Base-by-base conservation (phyloP, 2,113 vertebrate species). In the Bos javanicus region DNA sequence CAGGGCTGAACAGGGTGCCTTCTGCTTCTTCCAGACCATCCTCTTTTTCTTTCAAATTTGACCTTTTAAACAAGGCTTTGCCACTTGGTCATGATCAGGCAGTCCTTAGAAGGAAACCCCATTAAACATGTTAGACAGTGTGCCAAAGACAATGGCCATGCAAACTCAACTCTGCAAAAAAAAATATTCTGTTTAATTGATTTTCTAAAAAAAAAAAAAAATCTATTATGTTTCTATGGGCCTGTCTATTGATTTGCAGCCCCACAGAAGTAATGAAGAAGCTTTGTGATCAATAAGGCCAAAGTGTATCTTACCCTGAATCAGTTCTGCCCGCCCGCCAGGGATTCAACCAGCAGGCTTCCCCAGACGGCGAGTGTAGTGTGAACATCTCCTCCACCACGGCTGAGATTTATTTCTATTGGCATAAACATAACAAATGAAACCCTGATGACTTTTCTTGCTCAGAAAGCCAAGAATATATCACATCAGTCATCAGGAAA, bases 391-490 rank as follows among this genome's bases (percentile, higher is more conserved):
- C 87, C 95, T 89, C 97, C n/a, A 43, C 26, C 96, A 50, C 64
- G 78, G 96, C 21, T 0, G 59, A 97, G 98, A 98, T 98, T 98
- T 98, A 99, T 98, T 98, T 98, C 98, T 98, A 96, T 98, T 98
- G 97, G 98, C 98, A 98, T 98, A 97, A 98, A 98, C 98, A 97
- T 98, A 99, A 98, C 98, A 97, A 98, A 99, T 98, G 98, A 98
- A 98, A 98, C 98, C 98, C 98, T 10, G 64, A 95, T 19, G 92
- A 98, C 98, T 98, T 97, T 92, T 97, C 98, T 98, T 97, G 97
- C 98, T 84, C 28, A 78, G 97, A 97, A 97, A 98, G 96, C 97
- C 95, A 98, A 97, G 98, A 98, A 98, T 97, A 98, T 97, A 98
- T 98, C 87, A 91, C 26, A 89, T 95, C 71, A 96, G 98, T 98